Evolutionary conservation across 2,888 invertebrate species (phyloP).

Genomic region (Thalpophila matura): DNA sequence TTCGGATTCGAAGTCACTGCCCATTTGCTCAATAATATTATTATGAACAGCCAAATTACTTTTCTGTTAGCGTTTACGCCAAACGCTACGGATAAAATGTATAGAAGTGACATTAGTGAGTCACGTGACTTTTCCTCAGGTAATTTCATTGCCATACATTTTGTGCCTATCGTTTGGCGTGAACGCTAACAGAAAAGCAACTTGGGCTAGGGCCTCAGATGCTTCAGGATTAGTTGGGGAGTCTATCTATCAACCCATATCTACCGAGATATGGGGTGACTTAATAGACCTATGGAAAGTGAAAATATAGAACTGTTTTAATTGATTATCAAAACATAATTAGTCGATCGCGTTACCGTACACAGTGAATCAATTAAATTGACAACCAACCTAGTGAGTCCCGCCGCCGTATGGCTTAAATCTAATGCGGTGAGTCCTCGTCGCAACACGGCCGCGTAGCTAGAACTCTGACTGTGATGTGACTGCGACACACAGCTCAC

Average conservation of each 20-base stretch:
- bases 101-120: too few relatives aligned
- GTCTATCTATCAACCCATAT: background rate
- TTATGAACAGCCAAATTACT: too few relatives aligned
- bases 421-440: constrained; percentile 40
- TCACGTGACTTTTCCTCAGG: too few relatives aligned
- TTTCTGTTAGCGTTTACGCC: too few relatives aligned
- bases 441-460: constrained; percentile 91
- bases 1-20: background rate
- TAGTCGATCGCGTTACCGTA: constrained; percentile 21
- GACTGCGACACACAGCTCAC: constrained; percentile 94
- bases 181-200: too few relatives aligned
- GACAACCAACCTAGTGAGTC: constrained; percentile 53
- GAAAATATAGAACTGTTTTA: background rate
- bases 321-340: background rate
- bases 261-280: too few relatives aligned
- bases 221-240: too few relatives aligned
- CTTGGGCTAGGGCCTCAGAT: too few relatives aligned
- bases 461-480: constrained; percentile 99
- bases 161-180: too few relatives aligned
- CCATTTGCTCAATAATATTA: background rate
- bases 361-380: constrained; percentile 34
- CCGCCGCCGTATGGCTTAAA: constrained; percentile 54
- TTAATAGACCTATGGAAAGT: too few relatives aligned
- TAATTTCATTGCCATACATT: too few relatives aligned
- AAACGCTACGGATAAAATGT: too few relatives aligned